Evolutionary conservation across 2,888 invertebrate genomes (phyloP).

Genomic region (Xylota sylvarum): DNA sequence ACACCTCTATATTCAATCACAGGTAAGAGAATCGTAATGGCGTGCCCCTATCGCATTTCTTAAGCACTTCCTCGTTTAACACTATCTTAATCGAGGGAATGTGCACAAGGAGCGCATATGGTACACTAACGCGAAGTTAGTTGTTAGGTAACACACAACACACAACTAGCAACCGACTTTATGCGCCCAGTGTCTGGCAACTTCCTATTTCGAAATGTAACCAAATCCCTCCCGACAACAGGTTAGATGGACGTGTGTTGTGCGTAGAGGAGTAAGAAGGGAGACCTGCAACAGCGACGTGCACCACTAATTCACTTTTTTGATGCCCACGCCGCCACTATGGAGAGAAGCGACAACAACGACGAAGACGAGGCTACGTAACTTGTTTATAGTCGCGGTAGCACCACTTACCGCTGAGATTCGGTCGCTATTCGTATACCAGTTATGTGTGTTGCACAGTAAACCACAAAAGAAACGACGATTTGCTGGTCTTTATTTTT

Average conservation of each 20-base stretch:
- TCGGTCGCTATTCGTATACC: constrained; percentile 66
- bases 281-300: constrained; percentile 69
- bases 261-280: constrained; percentile 5
- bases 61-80: constrained; percentile 72
- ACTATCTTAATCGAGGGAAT: constrained; percentile 69
- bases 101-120: constrained; percentile 65
- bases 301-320: constrained; percentile 77
- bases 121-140: constrained; percentile 51
- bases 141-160: constrained; percentile 74
- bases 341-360: constrained; percentile 59
- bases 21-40: constrained; percentile 54
- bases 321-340: constrained; percentile 72
- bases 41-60: constrained; percentile 71
- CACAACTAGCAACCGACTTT: constrained; percentile 71
- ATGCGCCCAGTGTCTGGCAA: constrained; percentile 76
- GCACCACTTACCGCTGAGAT: constrained; percentile 69
- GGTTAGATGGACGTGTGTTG: constrained; percentile 71
- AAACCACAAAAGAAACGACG: constrained; percentile 76
- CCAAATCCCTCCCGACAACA: constrained; percentile 77
- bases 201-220: constrained; percentile 77
- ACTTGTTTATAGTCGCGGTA: constrained; percentile 71
- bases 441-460: constrained; percentile 75
- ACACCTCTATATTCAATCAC: constrained; percentile 74
- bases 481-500: constrained; percentile 53
- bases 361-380: constrained; percentile 59